Conservation (phyloP, 2,888 invertebrate genomes). For the Stenodema calcarata region DNA sequence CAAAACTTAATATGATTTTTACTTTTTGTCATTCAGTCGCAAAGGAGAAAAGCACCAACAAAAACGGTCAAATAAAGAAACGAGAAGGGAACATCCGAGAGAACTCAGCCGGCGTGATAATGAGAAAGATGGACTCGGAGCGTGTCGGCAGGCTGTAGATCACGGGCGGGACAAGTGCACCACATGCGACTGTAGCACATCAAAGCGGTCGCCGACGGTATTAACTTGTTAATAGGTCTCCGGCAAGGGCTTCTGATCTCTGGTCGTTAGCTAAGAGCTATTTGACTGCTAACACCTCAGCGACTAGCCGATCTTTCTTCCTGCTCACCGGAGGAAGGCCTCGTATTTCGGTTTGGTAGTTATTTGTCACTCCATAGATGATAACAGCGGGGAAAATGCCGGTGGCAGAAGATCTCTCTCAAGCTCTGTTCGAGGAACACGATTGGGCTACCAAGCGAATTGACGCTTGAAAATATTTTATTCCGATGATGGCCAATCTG, state of each 20-base stretch:
- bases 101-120: neutral
- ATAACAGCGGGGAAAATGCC: too few relatives aligned
- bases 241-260: neutral
- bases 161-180: neutral
- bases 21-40: neutral
- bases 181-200: neutral
- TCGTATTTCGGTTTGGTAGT: neutral
- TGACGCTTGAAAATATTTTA: too few relatives aligned
- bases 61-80: neutral
- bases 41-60: neutral
- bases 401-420: too few relatives aligned
- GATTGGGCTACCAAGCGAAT: too few relatives aligned
- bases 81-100: neutral
- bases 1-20: neutral
- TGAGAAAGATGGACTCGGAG: neutral
- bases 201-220: conserved; percentile 23
- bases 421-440: too few relatives aligned
- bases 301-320: neutral
- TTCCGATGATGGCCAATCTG: too few relatives aligned
- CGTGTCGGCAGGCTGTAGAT: conserved; percentile 32
- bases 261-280: conserved; percentile 20
- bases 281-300: conserved; percentile 11
- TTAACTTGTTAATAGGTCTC: conserved; percentile 36
- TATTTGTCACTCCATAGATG: too few relatives aligned
- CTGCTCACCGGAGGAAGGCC: neutral